phyloP scores from a whole-genome alignment of 2,888 invertebrate genomes.

The Tridacna gigas region DNA sequence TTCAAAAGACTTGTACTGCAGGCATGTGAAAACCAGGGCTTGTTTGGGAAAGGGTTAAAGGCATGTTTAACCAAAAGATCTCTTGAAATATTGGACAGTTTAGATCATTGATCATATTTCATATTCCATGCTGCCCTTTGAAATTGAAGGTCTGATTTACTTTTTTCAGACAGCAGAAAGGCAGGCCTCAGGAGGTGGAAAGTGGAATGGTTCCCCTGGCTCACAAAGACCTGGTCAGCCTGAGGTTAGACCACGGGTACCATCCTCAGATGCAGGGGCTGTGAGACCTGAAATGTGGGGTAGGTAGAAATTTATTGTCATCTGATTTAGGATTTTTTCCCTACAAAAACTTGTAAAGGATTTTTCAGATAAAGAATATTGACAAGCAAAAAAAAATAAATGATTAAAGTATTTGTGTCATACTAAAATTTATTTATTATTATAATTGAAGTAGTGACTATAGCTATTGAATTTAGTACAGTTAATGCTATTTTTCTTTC shows the following conservation, averaged over 20 bases:
- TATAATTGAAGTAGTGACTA: too few relatives aligned
- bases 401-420: too few relatives aligned
- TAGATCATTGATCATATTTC: not conserved
- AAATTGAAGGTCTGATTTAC: not conserved
- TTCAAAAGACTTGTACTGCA: not conserved
- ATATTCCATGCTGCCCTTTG: not conserved
- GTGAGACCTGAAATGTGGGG: conserved; percentile 62
- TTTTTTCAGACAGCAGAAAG: conserved; percentile 63
- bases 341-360: too few relatives aligned
- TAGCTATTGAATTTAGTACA: too few relatives aligned
- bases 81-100: too few relatives aligned
- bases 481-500: too few relatives aligned
- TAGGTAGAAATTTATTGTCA: conserved; percentile 42
- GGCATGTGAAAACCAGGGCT: not conserved
- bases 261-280: conserved; percentile 58
- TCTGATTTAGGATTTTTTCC: too few relatives aligned
- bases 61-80: too few relatives aligned
- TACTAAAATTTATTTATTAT: too few relatives aligned
- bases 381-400: too few relatives aligned
- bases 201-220: conserved; percentile 51
- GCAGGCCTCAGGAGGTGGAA: conserved; percentile 45
- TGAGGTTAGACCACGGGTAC: conserved; percentile 61
- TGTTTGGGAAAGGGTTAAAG: not conserved
- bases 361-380: too few relatives aligned
- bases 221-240: conserved; percentile 54